These are phyloP conservation scores for Pituophis catenifer DNA, from an alignment of 2,113 vertebrate genomes.

Conservation along the genomic window DNA sequence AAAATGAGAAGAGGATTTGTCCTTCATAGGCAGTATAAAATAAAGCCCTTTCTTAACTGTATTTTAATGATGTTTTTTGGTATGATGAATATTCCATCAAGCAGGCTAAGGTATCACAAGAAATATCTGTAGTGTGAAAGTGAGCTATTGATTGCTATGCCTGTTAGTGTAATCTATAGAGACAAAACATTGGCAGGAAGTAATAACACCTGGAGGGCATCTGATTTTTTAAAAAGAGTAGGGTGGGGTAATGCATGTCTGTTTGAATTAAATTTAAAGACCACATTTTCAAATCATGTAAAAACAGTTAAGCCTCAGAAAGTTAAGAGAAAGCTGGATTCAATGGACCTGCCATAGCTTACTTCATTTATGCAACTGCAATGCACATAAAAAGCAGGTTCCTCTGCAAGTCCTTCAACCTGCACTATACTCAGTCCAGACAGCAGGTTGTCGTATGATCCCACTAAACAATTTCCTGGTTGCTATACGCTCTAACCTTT, in stretches of 20 bases:
- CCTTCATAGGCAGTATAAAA: neutral
- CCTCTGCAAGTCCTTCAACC: neutral
- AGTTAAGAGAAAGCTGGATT: neutral
- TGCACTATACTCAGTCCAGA: neutral
- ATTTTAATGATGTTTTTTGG: slow-evolving; percentile 41
- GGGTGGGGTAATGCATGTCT: neutral
- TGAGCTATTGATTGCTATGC: slow-evolving; percentile 42
- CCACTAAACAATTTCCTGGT: neutral
- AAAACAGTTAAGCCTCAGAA: neutral
- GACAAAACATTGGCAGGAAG: slow-evolving; percentile 47
- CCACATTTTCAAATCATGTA: neutral
- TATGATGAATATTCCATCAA: slow-evolving; percentile 33
- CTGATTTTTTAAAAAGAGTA: slow-evolving; percentile 16
- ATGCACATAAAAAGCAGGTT: too few species aligned
- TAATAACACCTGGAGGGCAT: slow-evolving; percentile 43
- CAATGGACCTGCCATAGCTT: neutral
- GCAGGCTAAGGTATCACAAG: slow-evolving; percentile 7
- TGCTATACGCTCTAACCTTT: neutral
- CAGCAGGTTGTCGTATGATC: neutral
- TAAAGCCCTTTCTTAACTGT: slow-evolving; percentile 17
- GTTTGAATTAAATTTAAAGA: neutral
- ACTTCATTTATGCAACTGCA: neutral
- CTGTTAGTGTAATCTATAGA: slow-evolving; percentile 41
- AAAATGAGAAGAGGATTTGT: neutral
- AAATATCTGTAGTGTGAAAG: slow-evolving; percentile 39